Base-by-base conservation (phyloP, 2,113 vertebrate species). In the Eudyptes chrysolophus region DNA sequence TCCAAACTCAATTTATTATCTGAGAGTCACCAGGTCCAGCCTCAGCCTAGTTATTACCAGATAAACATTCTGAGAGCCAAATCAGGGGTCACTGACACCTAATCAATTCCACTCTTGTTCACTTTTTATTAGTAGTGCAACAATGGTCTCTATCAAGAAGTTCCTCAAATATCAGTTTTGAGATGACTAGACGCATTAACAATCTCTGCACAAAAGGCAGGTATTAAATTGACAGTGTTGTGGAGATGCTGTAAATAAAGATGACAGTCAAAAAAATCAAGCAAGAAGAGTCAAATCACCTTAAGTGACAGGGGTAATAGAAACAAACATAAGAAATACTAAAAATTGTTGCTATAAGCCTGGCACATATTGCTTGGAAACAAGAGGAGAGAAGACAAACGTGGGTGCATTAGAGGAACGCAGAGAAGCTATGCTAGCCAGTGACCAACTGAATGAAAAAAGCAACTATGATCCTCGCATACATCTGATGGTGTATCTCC, bases 1-100 rank as follows among this genome's bases (percentile, higher is more conserved):
- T 94, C 60, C 46, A 86, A 89, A 89, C 79, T 71, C 57, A 49
- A 48, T 87, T 95, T 75, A 94, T 82, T 55, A 95, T 30, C 80
- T 36, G 18, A 77, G 86, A 95, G 57, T 79, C 84, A 95, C 22
- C 5, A 22, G 36, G 58, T 72, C 87, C 74, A 82, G 65, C 34
- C n/a, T 94, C 49, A 83, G 40, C 80, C 54, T 80, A 71, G 62
- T 80, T 91, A 93, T 84, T 94, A 94, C 42, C 57, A 76, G 62
- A 75, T 65, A 97, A 87, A 83, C 10, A 82, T 85, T 42, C 16
- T 70, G 49, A 90, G 49, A 82, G 36, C 27, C 57, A 87, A 93
- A 94, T 69, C 72, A 89, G 80, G 60, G 27, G 58, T 91, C 58
- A 51, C 49, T 52, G 46, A 78, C 68, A 95, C 51, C 48, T 81